Evolutionary conservation across 2,888 invertebrate genomes (phyloP).

Genomic region (Nephrotoma appendiculata): DNA sequence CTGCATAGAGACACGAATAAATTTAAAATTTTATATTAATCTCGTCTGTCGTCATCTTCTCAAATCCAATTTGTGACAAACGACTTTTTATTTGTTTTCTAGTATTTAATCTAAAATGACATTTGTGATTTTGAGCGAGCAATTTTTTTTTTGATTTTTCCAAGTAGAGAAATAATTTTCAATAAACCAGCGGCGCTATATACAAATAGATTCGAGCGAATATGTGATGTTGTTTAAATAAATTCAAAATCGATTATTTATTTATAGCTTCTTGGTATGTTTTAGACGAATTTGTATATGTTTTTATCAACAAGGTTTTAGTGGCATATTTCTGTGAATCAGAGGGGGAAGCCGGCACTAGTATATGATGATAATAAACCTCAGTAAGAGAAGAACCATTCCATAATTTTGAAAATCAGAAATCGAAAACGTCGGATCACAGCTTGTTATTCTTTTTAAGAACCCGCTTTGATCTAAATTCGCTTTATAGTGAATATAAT

Average conservation of each 20-base stretch:
- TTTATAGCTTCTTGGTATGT: background rate
- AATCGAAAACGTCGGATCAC: too few species aligned
- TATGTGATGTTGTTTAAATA: background rate
- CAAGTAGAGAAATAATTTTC: background rate
- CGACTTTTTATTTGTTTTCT: background rate
- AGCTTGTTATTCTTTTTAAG: too few species aligned
- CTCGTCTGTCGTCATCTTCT: background rate
- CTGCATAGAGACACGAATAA: background rate
- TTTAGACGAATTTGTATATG: too few species aligned
- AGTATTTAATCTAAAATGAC: background rate
- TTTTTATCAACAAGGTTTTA: too few species aligned
- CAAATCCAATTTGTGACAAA: background rate
- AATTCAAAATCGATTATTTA: background rate
- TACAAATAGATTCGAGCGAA: background rate
- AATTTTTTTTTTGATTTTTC: background rate
- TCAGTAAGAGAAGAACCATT: too few species aligned
- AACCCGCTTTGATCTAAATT: too few species aligned
- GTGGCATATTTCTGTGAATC: too few species aligned
- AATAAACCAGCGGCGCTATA: background rate
- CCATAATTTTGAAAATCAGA: too few species aligned
- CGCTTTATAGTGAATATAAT: too few species aligned
- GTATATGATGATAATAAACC: too few species aligned
- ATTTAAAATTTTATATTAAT: background rate
- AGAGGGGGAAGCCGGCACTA: too few species aligned
- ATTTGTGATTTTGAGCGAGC: background rate